These are phyloP conservation scores for Brevimyrus niger DNA, from an alignment of 2,113 vertebrate species.

Conservation along the genomic window DNA sequence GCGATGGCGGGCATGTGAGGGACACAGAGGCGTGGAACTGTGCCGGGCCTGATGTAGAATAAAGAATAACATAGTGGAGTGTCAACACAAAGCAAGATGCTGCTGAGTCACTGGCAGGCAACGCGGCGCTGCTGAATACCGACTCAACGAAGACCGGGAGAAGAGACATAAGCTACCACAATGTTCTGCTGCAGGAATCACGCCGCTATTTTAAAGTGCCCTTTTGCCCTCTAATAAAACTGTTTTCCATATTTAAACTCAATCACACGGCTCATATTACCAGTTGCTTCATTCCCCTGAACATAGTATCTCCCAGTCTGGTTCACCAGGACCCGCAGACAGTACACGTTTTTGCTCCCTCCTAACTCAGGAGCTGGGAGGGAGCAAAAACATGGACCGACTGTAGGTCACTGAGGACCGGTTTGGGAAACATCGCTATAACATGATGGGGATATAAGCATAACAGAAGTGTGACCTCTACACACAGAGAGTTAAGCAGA, in stretches of 20 bases:
- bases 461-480: background rate
- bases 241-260: constrained; percentile 45
- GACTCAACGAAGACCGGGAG: constrained; percentile 41
- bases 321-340: background rate
- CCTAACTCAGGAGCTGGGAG: background rate
- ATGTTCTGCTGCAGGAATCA: constrained; percentile 28
- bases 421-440: background rate
- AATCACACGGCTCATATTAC: constrained; percentile 42
- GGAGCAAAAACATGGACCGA: background rate
- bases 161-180: constrained; percentile 36
- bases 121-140: constrained; percentile 29
- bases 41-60: background rate
- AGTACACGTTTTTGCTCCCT: background rate
- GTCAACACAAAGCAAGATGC: constrained; percentile 26
- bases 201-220: constrained; percentile 30
- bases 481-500: too few relatives aligned
- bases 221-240: constrained; percentile 45
- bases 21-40: background rate
- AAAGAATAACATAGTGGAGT: constrained; percentile 4
- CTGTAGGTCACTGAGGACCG: background rate
- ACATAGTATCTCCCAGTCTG: background rate
- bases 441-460: background rate
- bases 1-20: background rate
- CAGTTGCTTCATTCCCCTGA: constrained; percentile 54
- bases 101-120: constrained; percentile 40